Evolutionary conservation across 2,888 invertebrate species (phyloP), one percentile per base, ranked within the genome.

Genomic region (Elysia crispata): DNA sequence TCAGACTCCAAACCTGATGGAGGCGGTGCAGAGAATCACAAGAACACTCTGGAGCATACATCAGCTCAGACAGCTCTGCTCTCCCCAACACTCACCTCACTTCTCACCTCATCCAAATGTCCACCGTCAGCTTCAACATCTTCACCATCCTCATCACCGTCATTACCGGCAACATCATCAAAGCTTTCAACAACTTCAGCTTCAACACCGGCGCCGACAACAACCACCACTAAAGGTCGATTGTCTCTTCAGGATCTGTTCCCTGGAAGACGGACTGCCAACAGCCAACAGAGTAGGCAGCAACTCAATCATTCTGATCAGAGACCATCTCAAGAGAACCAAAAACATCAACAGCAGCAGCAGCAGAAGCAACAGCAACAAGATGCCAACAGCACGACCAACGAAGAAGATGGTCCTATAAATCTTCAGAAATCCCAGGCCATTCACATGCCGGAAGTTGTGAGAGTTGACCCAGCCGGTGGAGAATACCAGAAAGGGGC

Each of bases 181-280:
- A 18, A 3, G 5, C 6, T 18, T 5, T 60, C 60, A 15, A 3
- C 60, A 20, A 8, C 66, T 28, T n/a, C 3, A 66, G 1, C 66
- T 1, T 5, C 30, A 25, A 25, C 30, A 66, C 66, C 28, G 5
- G 3, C 15, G 60, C 25, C 60, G n/a, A 5, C 15, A 25, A 25
- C 60, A 13, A 15, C 60, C 3, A 60, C 6, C 60, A 18, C 13
- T 28, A 25, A 23, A 41, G 41, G 41, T n/a, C n/a, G 66, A 5
- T 13, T 66, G 28, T 66, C 66, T 66, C 66, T 66, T 28, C 28
- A 66, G 18, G 66, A 66, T 28, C 66, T 66, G 18, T 66, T 66
- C 66, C 66, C 66, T 66, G 66, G 66, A 5, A 23, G 66, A 25
- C 41, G 41, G 41, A 41, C 3, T 3, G 5, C 41, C 41, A 41